Conservation (phyloP, 2,888 invertebrate genomes). For the Phortica okadai region DNA sequence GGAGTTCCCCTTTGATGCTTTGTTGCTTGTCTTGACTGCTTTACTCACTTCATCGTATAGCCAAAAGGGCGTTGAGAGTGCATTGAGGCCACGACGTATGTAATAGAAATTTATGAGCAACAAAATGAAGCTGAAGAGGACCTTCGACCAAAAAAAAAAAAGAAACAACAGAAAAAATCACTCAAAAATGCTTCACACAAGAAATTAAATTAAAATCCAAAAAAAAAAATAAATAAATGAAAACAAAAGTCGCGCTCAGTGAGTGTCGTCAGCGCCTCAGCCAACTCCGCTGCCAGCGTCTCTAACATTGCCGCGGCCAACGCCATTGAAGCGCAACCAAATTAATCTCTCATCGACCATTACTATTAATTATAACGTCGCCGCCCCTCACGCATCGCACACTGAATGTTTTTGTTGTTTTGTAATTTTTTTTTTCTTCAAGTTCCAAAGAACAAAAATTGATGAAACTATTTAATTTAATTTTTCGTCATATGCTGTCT, state of each 20-base stretch:
- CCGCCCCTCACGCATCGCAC: background rate
- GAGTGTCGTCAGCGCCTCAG: slow-evolving; percentile 39
- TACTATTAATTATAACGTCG: slow-evolving; percentile 68
- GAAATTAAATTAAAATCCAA: background rate
- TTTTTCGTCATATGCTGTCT: background rate
- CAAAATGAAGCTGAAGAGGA: background rate
- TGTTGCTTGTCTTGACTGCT: background rate
- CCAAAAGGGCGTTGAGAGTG: slow-evolving; percentile 8
- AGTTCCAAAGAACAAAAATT: slow-evolving; percentile 22
- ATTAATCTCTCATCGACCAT: slow-evolving; percentile 74
- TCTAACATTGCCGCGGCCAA: slow-evolving; percentile 60
- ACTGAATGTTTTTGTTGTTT: background rate
- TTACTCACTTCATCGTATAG: background rate
- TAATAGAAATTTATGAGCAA: background rate
- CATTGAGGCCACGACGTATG: background rate
- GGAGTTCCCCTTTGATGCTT: slow-evolving; percentile 23
- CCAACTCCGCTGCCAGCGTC: slow-evolving; percentile 42
- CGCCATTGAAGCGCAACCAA: slow-evolving; percentile 70
- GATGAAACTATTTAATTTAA: slow-evolving; percentile 28
- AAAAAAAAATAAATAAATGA: slow-evolving; percentile 32
- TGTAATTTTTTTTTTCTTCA: background rate
- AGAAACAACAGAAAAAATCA: slow-evolving; percentile 16
- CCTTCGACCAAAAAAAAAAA: slow-evolving; percentile 28
- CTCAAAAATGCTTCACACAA: slow-evolving; percentile 3
- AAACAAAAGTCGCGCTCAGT: slow-evolving; percentile 48